These are phyloP conservation scores for Macquaria australasica DNA, from an alignment of 2,113 vertebrate species.

Conservation along the genomic window DNA sequence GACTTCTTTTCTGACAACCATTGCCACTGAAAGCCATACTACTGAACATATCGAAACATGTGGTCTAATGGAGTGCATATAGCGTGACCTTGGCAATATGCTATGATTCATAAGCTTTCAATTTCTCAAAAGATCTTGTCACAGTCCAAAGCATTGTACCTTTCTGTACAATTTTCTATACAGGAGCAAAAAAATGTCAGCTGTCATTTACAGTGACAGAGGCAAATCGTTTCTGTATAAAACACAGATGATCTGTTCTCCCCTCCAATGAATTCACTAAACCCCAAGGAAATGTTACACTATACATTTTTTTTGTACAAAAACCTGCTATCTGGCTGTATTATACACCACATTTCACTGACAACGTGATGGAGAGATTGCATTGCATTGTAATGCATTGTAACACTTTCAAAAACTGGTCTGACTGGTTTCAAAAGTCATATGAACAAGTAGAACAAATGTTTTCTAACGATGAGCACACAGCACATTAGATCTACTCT, in stretches of 20 bases:
- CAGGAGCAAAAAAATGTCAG: conserved; percentile 24
- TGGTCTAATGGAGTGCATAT: conserved; percentile 2
- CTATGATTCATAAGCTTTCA: background rate
- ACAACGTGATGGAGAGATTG: background rate
- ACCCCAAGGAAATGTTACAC: background rate
- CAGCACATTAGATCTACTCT: background rate
- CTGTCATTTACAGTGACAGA: conserved; percentile 23
- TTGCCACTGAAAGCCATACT: no score
- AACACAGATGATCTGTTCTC: background rate
- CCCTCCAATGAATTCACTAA: background rate
- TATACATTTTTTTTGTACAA: background rate
- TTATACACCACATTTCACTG: background rate
- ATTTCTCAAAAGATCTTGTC: background rate
- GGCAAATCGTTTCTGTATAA: background rate
- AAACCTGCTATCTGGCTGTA: background rate
- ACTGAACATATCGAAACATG: background rate
- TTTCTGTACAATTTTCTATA: conserved; percentile 15
- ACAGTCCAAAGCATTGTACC: conserved; percentile 4
- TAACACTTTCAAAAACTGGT: background rate
- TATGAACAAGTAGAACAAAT: background rate
- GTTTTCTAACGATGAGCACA: conserved; percentile 8
- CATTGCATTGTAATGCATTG: background rate
- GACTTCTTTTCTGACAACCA: background rate
- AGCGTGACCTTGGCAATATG: background rate
- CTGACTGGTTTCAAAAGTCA: background rate